A percentile compares a stretch with the other conserved stretches of the same genome.
phyloP scores from a whole-genome alignment of 2,797 vertebrate genomes.

The Chloroceryle inda region DNA sequence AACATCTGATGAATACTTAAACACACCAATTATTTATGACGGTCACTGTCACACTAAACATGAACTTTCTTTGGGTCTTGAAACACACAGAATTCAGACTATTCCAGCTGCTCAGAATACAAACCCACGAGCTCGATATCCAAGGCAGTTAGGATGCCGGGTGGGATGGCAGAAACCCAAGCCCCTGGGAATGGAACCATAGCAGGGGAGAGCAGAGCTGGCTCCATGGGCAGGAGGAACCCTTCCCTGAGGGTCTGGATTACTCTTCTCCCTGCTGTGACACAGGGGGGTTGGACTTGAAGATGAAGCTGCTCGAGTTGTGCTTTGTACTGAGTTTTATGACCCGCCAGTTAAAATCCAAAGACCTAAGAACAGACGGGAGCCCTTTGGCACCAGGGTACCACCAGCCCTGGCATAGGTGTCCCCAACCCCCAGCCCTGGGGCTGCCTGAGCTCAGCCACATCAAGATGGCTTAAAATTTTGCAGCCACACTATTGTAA shows the following conservation, averaged over 20 bases:
- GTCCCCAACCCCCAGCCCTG: fast-evolving
- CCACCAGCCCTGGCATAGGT: not conserved
- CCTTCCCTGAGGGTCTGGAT: not conserved
- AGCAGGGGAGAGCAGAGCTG: not conserved
- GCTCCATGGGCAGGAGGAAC: not conserved
- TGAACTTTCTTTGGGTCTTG: not conserved
- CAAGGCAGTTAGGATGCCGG: not conserved
- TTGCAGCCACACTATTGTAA: not conserved
- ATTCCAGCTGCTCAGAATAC: not conserved
- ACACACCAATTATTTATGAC: not conserved
- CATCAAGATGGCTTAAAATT: not conserved
- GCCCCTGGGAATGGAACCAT: fast-evolving
- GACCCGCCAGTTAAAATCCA: not conserved
- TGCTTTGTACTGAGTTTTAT: not conserved
- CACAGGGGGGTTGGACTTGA: too few species aligned
- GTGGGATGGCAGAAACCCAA: not conserved
- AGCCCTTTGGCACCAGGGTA: not conserved
- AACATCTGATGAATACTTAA: not conserved
- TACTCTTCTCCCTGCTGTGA: not conserved
- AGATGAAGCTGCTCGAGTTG: not conserved
- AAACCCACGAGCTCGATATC: not conserved
- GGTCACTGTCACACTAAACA: not conserved
- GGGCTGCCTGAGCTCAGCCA: not conserved
- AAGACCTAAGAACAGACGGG: not conserved
- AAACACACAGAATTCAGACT: not conserved